Evolutionary conservation across 2,113 vertebrate genomes (phyloP).

Genomic region (Castor canadensis): DNA sequence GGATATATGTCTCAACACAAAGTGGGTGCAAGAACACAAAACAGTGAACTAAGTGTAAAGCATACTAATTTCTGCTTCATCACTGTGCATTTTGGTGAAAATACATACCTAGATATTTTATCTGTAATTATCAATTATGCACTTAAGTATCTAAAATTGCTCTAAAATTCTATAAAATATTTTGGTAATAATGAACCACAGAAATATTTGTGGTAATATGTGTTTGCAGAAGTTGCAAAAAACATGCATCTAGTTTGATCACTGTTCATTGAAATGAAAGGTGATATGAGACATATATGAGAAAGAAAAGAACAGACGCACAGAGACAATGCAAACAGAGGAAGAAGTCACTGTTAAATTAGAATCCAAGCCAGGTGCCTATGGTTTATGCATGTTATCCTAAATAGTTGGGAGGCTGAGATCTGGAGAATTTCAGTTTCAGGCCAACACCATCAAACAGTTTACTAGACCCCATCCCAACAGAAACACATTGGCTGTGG

Average conservation of each 20-base stretch:
- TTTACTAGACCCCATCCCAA: no score
- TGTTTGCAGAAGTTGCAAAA: background rate
- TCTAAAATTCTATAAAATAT: background rate
- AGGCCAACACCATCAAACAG: no score
- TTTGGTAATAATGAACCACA: background rate
- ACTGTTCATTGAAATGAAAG: background rate
- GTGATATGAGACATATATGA: background rate
- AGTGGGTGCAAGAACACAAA: background rate
- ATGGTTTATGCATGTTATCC: background rate
- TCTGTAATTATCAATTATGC: background rate
- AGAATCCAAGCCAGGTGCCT: no score
- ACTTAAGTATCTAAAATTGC: background rate
- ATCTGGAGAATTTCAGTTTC: fast-evolving
- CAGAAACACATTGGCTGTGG: no score
- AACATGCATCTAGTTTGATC: background rate
- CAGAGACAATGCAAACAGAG: background rate
- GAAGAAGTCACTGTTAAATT: background rate
- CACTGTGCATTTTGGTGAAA: background rate
- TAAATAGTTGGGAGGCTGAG: background rate
- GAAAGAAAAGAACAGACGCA: background rate
- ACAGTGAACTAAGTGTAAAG: background rate
- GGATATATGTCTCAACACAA: background rate
- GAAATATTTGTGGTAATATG: background rate
- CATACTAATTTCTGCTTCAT: background rate
- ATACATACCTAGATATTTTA: background rate